Evolutionary conservation across 2,797 vertebrate species (phyloP).

Genomic region (Neosilurus hyrtlii): DNA sequence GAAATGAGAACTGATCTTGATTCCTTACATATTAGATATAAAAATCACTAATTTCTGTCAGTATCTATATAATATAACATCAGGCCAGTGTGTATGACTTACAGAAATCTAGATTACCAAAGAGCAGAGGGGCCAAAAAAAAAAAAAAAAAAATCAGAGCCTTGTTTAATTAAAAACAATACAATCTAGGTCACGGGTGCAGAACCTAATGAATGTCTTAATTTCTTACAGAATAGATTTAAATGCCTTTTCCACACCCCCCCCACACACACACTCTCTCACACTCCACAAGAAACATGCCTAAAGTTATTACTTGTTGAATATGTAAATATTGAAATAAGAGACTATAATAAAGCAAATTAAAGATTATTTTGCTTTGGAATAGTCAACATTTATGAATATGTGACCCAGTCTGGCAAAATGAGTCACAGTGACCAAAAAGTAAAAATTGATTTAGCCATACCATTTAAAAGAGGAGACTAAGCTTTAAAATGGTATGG

Average conservation of each 20-base stretch:
- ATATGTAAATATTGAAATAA: background rate
- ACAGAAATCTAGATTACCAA: slow-evolving; percentile 1
- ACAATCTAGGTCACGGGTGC: background rate
- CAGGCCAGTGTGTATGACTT: slow-evolving; percentile 16
- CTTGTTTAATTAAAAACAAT: background rate
- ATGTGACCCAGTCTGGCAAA: too few species aligned
- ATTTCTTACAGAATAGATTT: background rate
- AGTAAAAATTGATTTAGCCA: too few species aligned
- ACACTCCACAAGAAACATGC: background rate
- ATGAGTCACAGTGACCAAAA: too few species aligned
- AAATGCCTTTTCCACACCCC: background rate
- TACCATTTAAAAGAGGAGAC: too few species aligned
- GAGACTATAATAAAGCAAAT: background rate
- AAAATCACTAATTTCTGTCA: background rate
- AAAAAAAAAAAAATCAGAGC: background rate
- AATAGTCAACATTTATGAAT: slow-evolving; percentile 11
- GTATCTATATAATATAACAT: background rate
- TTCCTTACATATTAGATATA: background rate
- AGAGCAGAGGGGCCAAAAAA: background rate
- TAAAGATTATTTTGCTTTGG: slow-evolving; percentile 9
- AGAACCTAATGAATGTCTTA: background rate
- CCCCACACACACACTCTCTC: background rate
- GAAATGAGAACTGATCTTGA: background rate
- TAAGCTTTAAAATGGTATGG: too few species aligned
- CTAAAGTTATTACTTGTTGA: background rate